Percentiles rank a stretch among this genome's conserved stretches.
Conservation (phyloP, 1,140 invertebrate genomes). For the Adelges cooleyi region DNA sequence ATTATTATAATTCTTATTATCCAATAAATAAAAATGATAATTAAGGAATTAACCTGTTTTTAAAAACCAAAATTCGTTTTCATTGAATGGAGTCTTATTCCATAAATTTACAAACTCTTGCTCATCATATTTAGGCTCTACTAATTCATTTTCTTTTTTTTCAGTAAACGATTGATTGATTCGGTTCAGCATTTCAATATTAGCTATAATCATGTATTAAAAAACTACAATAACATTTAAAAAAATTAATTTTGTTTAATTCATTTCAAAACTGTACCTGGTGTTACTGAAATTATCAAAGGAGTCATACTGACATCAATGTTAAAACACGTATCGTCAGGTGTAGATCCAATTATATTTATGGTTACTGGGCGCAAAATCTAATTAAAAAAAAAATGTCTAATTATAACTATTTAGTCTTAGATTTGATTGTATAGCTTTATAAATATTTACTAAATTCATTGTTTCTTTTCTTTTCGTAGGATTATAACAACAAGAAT, state of each 20-base stretch:
- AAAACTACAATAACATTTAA: too few species aligned
- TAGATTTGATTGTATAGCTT: too few species aligned
- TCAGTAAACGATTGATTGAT: conserved; percentile 54
- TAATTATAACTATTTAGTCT: conserved; percentile 7
- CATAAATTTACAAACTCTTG: conserved; percentile 55
- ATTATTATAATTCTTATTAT: not conserved
- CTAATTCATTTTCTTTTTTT: conserved; percentile 37
- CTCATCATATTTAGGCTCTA: conserved; percentile 41
- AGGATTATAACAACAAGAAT: conserved; percentile 61
- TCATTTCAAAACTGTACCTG: too few species aligned
- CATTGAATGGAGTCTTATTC: conserved; percentile 52
- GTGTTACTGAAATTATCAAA: conserved; percentile 73
- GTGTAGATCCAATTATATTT: conserved; percentile 59
- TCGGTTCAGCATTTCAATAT: conserved; percentile 73
- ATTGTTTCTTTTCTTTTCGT: conserved; percentile 45
- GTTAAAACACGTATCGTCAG: conserved; percentile 58
- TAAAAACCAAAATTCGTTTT: conserved; percentile 68
- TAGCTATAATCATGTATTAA: too few species aligned
- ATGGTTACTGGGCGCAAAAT: conserved; percentile 68
- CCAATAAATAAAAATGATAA: conserved; percentile 10
- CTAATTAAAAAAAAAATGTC: conserved; percentile 37
- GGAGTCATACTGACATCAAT: conserved; percentile 68
- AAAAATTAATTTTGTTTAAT: too few species aligned
- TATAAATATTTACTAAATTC: conserved; percentile 43
- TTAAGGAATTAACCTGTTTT: conserved; percentile 50